These are phyloP conservation scores for Plectropomus leopardus DNA, from an alignment of 2,113 vertebrate genomes.

Conservation along the genomic window DNA sequence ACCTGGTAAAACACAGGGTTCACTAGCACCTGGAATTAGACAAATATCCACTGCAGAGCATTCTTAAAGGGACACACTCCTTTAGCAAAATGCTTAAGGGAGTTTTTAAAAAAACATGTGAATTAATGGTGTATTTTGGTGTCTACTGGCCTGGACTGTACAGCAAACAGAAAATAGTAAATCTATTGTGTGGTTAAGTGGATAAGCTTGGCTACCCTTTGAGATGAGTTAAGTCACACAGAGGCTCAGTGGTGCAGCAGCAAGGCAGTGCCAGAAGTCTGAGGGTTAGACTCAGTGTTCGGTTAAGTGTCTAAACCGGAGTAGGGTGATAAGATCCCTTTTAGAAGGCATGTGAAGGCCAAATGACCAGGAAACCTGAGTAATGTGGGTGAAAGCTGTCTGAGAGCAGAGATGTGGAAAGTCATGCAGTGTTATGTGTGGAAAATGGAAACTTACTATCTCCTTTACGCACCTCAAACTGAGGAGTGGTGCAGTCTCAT, in stretches of 20 bases:
- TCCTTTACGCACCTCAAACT: conserved; percentile 61
- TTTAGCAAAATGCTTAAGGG: conserved; percentile 22
- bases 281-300: conserved; percentile 62
- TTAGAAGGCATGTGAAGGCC: conserved; percentile 79
- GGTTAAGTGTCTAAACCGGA: conserved; percentile 78
- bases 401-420: conserved; percentile 68
- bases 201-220: conserved; percentile 33
- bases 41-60: conserved; percentile 72
- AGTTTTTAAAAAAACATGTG: conserved; percentile 27
- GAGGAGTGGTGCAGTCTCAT: conserved; percentile 43
- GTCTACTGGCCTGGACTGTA: background rate
- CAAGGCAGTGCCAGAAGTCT: conserved; percentile 47
- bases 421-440: conserved; percentile 74
- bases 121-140: background rate
- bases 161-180: conserved; percentile 19
- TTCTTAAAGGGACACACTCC: conserved; percentile 80
- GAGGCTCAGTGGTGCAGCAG: conserved; percentile 42
- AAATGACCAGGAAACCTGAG: conserved; percentile 78
- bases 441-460: conserved; percentile 74
- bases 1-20: conserved; percentile 86
- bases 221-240: conserved; percentile 42
- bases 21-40: conserved; percentile 85
- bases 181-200: conserved; percentile 20
- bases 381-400: conserved; percentile 78
- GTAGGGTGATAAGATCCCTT: conserved; percentile 80